These are phyloP conservation scores for Spialia ferax DNA, from an alignment of 2,888 invertebrate species.

Conservation along the genomic window DNA sequence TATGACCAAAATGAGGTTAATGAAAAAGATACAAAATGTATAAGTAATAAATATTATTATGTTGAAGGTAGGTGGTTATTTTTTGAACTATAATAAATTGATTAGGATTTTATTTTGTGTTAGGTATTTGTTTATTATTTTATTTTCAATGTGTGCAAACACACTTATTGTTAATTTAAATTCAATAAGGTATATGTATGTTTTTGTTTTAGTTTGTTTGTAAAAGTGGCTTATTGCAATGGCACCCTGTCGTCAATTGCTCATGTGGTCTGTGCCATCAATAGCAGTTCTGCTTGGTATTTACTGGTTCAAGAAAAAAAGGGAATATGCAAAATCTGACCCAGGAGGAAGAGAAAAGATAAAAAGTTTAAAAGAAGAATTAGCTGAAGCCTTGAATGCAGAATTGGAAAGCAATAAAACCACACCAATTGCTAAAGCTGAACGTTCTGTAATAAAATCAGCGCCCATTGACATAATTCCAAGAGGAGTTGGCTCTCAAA, in stretches of 20 bases:
- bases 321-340: constrained; percentile 91
- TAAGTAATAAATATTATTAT: neutral
- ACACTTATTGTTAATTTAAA: constrained; percentile 50
- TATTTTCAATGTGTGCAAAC: constrained; percentile 69
- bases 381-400: constrained; percentile 78
- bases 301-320: constrained; percentile 94
- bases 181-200: neutral
- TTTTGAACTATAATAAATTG: neutral
- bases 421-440: constrained; percentile 78
- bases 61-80: neutral
- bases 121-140: neutral
- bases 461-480: constrained; percentile 90
- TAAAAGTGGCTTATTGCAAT: constrained; percentile 92
- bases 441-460: constrained; percentile 85
- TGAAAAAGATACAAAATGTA: neutral
- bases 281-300: constrained; percentile 93
- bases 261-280: constrained; percentile 93
- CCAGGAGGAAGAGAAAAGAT: constrained; percentile 88
- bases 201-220: constrained; percentile 58
- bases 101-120: neutral
- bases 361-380: constrained; percentile 80
- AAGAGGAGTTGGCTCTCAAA: constrained; percentile 80
- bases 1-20: constrained; percentile 27
- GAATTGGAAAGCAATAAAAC: constrained; percentile 71
- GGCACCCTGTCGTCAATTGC: constrained; percentile 92